These are phyloP conservation scores for Anthopleura xanthogrammica DNA, from an alignment of 92 coral and sea anemone genomes.

Conservation along the genomic window DNA sequence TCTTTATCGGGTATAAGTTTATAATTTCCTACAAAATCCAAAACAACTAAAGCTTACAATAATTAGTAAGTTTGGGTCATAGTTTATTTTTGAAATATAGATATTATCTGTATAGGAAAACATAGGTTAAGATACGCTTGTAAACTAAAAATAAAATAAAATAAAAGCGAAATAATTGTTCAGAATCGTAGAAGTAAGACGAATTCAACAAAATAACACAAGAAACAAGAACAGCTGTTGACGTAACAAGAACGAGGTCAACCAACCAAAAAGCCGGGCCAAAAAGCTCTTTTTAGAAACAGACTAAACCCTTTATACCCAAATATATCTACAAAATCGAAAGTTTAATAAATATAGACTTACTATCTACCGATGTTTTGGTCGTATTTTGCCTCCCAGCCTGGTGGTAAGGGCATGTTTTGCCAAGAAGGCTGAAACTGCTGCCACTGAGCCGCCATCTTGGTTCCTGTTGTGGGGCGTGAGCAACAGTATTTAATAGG, in stretches of 20 bases:
- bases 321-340: neutral
- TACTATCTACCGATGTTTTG: constrained; percentile 70
- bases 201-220: neutral
- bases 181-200: neutral
- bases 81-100: too few species aligned
- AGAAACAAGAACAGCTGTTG: too few species aligned
- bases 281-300: neutral
- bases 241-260: too few species aligned
- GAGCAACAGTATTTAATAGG: neutral
- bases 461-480: constrained; percentile 21
- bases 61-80: too few species aligned
- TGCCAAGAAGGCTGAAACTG: constrained; percentile 70
- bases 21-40: too few species aligned
- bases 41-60: too few species aligned
- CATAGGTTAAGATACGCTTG: too few species aligned
- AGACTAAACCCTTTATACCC: neutral
- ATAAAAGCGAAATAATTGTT: too few species aligned
- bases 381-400: constrained; percentile 91
- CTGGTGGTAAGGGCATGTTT: constrained; percentile 79
- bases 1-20: too few species aligned
- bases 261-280: too few species aligned
- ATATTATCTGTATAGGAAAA: too few species aligned
- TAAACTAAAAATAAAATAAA: too few species aligned
- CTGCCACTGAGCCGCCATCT: constrained; percentile 81
- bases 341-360: constrained; percentile 26